These are phyloP conservation scores for Enteromius fasciolatus DNA, from an alignment of 2,797 vertebrate genomes.

Conservation along the genomic window DNA sequence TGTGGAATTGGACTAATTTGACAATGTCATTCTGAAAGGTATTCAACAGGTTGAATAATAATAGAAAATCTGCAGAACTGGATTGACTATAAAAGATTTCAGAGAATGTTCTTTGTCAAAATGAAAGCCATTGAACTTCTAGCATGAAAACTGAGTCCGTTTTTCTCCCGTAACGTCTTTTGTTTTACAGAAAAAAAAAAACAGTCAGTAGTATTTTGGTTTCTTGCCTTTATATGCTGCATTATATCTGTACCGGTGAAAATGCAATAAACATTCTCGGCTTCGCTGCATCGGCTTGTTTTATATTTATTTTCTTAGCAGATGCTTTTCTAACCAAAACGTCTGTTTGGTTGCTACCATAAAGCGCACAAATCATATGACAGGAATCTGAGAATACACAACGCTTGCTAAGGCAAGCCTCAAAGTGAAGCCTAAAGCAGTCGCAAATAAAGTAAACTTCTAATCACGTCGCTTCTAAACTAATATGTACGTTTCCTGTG, in stretches of 20 bases:
- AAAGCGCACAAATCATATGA: neutral
- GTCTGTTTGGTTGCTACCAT: neutral
- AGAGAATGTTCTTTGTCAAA: conserved; percentile 1
- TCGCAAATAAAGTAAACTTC: conserved; percentile 12
- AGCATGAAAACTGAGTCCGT: neutral
- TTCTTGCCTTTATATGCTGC: neutral
- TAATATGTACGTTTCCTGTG: conserved; percentile 19
- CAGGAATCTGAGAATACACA: neutral
- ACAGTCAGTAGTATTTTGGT: neutral
- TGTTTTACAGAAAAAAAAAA: neutral
- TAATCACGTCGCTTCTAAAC: conserved; percentile 26
- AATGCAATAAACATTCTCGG: neutral
- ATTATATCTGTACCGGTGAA: neutral
- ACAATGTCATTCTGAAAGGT: neutral
- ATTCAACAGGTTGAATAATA: neutral
- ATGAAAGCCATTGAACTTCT: neutral
- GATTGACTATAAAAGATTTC: neutral
- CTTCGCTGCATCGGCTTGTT: neutral
- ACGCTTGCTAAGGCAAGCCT: neutral
- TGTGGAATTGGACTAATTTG: conserved; percentile 11
- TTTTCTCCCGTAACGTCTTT: neutral
- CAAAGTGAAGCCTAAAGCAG: neutral
- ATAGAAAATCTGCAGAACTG: neutral
- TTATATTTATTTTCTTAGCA: neutral
- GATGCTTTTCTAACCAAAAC: neutral